Conservation (phyloP, 2,888 invertebrate genomes). For the Troilus luridus region DNA sequence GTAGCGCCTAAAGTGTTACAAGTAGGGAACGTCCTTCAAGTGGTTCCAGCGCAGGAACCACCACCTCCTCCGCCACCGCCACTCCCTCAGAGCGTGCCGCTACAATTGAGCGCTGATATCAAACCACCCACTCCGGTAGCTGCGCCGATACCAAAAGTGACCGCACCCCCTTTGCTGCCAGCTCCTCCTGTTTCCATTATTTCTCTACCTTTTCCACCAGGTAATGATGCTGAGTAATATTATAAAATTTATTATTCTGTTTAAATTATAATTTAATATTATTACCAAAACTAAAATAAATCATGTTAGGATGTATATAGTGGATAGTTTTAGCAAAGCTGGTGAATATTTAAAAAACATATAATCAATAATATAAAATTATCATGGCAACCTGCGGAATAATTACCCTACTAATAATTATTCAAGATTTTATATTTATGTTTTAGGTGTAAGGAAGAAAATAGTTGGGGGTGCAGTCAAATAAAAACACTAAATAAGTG, state of each 20-base stretch:
- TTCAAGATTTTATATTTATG: too few relatives aligned
- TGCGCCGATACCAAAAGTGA: not conserved
- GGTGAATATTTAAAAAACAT: too few relatives aligned
- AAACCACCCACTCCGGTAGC: not conserved
- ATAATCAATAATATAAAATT: too few relatives aligned
- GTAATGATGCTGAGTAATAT: slow-evolving; percentile 34
- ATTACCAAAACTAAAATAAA: too few relatives aligned
- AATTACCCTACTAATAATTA: too few relatives aligned
- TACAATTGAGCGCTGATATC: not conserved
- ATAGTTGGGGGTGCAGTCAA: too few relatives aligned
- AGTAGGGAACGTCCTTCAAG: slow-evolving; percentile 75
- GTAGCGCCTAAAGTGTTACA: slow-evolving; percentile 69
- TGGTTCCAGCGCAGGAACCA: slow-evolving; percentile 70
- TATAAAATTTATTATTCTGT: not conserved
- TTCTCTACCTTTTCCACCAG: slow-evolving; percentile 60
- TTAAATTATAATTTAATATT: not conserved
- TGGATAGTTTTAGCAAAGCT: too few relatives aligned
- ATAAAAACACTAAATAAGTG: too few relatives aligned
- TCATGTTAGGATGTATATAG: too few relatives aligned
- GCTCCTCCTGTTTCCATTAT: slow-evolving; percentile 27
- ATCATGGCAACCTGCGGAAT: too few relatives aligned
- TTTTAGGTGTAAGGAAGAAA: too few relatives aligned
- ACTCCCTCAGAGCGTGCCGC: not conserved
- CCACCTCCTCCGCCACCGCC: slow-evolving; percentile 44
- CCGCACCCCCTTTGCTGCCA: slow-evolving; percentile 10